Evolutionary conservation across 2,888 invertebrate species (phyloP).

Genomic region (Caenorhabditis drosophilae): DNA sequence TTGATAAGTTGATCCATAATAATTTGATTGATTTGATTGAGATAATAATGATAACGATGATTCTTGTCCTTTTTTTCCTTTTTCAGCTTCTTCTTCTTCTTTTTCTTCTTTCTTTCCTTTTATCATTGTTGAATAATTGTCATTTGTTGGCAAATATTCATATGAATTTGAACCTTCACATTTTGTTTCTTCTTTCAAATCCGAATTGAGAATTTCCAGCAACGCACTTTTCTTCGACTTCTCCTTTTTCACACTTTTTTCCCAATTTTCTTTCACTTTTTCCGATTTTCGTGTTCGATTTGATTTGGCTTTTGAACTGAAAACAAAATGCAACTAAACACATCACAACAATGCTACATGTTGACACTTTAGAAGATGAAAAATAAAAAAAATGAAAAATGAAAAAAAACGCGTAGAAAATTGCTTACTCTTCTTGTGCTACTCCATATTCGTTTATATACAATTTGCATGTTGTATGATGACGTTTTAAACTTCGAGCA

Average conservation of each 20-base stretch:
- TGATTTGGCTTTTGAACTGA: not conserved
- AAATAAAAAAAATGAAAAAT: not conserved
- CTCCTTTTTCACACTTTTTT: too few relatives aligned
- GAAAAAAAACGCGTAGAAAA: slow-evolving; percentile 4
- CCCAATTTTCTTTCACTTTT: too few relatives aligned
- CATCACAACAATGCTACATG: not conserved
- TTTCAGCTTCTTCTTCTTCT: not conserved
- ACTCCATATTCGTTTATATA: slow-evolving; percentile 28
- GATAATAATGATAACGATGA: not conserved
- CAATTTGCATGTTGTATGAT: slow-evolving; percentile 44
- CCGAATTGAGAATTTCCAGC: slow-evolving; percentile 7
- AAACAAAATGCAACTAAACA: not conserved
- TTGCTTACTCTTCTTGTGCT: slow-evolving; percentile 36
- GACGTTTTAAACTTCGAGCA: slow-evolving; percentile 41
- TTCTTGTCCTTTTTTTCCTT: too few relatives aligned
- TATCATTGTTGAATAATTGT: not conserved
- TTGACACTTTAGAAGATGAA: not conserved
- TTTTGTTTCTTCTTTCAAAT: too few relatives aligned
- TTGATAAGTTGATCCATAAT: not conserved
- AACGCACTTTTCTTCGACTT: slow-evolving; percentile 14
- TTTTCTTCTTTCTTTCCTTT: not conserved
- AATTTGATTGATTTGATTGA: not conserved
- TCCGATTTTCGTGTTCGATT: too few relatives aligned
- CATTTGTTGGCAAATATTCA: not conserved
- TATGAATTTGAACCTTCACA: not conserved